Conservation (phyloP, 2,797 vertebrate genomes). For the Malurus splendens region DNA sequence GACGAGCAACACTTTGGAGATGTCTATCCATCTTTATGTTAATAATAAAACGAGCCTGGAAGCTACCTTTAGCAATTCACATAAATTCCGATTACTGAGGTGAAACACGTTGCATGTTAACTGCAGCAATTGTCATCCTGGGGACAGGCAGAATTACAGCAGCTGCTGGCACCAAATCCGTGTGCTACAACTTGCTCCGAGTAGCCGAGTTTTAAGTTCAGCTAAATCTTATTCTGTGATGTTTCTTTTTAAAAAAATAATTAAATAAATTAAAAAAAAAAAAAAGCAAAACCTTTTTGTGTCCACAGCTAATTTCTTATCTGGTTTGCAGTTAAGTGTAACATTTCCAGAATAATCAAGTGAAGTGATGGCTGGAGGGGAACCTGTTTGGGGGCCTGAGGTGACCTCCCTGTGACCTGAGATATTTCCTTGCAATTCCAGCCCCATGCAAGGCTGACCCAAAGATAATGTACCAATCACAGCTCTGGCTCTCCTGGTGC, state of each 20-base stretch:
- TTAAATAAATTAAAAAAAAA: neutral
- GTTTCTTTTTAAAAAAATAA: neutral
- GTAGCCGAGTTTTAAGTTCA: neutral
- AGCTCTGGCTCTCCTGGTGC: neutral
- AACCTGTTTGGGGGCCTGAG: neutral
- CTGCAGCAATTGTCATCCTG: neutral
- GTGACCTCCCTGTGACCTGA: neutral
- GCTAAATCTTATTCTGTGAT: neutral
- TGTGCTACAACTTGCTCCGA: neutral
- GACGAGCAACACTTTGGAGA: neutral
- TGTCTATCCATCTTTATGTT: conserved; percentile 4
- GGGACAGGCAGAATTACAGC: neutral
- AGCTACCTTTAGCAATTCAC: neutral
- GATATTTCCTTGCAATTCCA: neutral
- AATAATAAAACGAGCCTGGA: conserved; percentile 4
- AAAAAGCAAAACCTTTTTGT: neutral
- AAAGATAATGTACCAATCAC: neutral
- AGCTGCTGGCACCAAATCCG: neutral
- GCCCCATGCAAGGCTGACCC: neutral
- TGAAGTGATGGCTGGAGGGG: neutral
- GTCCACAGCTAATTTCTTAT: neutral
- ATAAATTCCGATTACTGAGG: conserved; percentile 12
- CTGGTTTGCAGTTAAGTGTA: neutral
- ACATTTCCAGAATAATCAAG: neutral
- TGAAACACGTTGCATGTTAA: neutral